These are phyloP conservation scores for Acheta domesticus DNA, from an alignment of 2,888 invertebrate genomes.

Conservation along the genomic window DNA sequence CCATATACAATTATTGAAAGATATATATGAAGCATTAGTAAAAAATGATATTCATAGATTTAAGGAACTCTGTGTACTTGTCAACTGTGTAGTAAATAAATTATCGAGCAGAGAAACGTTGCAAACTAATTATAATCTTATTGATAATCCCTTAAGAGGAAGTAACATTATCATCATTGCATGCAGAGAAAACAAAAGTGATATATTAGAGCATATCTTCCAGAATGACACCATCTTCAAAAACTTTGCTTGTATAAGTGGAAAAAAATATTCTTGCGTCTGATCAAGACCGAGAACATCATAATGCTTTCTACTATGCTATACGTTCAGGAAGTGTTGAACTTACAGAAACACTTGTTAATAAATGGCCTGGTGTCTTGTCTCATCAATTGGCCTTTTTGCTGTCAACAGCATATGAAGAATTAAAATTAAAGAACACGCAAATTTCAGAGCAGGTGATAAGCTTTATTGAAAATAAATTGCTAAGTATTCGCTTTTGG, in stretches of 20 bases:
- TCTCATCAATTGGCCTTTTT: slow-evolving; percentile 36
- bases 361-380: slow-evolving; percentile 35
- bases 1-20: too few relatives aligned
- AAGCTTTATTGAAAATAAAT: slow-evolving; percentile 34
- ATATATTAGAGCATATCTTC: slow-evolving; percentile 33
- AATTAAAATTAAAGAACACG: slow-evolving; percentile 38
- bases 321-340: slow-evolving; percentile 38
- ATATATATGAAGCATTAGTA: slow-evolving; percentile 18
- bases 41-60: slow-evolving; percentile 28
- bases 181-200: slow-evolving; percentile 31
- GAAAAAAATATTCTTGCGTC: background rate
- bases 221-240: background rate
- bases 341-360: slow-evolving; percentile 37
- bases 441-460: slow-evolving; percentile 36
- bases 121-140: slow-evolving; percentile 27
- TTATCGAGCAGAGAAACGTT: slow-evolving; percentile 24
- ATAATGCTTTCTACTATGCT: slow-evolving; percentile 40
- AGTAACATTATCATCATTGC: slow-evolving; percentile 35
- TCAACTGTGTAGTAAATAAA: background rate
- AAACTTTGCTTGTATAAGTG: background rate
- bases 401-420: slow-evolving; percentile 39
- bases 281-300: slow-evolving; percentile 31
- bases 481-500: slow-evolving; percentile 33
- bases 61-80: slow-evolving; percentile 11
- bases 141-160: slow-evolving; percentile 29